Conservation (phyloP, 1,140 invertebrate species). For the Anagrus nilaparvatae region DNA sequence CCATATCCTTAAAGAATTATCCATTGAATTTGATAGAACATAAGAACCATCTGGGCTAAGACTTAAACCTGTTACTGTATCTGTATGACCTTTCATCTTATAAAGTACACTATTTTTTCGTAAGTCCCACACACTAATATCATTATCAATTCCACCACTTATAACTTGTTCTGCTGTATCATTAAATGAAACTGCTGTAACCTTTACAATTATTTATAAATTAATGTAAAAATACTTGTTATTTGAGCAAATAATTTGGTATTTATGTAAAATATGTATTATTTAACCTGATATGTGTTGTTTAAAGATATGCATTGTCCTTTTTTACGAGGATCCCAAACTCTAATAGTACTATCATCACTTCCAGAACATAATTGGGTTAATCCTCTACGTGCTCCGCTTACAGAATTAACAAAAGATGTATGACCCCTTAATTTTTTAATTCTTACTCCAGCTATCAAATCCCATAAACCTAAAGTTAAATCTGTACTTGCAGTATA, state of each 20-base stretch:
- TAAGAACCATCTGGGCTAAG: conserved; percentile 93
- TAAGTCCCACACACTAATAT: conserved; percentile 97
- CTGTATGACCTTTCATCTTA: conserved; percentile 76
- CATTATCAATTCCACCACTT: conserved; percentile 93
- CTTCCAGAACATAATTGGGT: conserved; percentile 85
- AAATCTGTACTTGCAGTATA: conserved; percentile 92
- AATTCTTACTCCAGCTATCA: conserved; percentile 73
- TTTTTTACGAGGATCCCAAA: conserved; percentile 84
- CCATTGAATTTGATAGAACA: conserved; percentile 94
- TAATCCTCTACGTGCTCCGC: conserved; percentile 72
- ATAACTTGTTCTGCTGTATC: conserved; percentile 89
- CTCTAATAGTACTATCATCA: conserved; percentile 88
- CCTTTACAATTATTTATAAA: conserved; percentile 26
- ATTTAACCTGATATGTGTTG: conserved; percentile 58
- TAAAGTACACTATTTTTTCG: conserved; percentile 83
- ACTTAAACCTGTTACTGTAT: conserved; percentile 88
- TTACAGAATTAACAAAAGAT: conserved; percentile 78
- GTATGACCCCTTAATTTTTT: conserved; percentile 89
- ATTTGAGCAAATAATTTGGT: neutral
- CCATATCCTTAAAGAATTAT: conserved; percentile 81
- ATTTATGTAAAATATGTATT: conserved; percentile 5
- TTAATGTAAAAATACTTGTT: neutral
- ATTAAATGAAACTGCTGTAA: conserved; percentile 89
- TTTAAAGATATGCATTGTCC: conserved; percentile 70
- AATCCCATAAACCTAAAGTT: conserved; percentile 92